Conservation (phyloP, 1,140 invertebrate genomes). For the Euglossa dilemma region DNA sequence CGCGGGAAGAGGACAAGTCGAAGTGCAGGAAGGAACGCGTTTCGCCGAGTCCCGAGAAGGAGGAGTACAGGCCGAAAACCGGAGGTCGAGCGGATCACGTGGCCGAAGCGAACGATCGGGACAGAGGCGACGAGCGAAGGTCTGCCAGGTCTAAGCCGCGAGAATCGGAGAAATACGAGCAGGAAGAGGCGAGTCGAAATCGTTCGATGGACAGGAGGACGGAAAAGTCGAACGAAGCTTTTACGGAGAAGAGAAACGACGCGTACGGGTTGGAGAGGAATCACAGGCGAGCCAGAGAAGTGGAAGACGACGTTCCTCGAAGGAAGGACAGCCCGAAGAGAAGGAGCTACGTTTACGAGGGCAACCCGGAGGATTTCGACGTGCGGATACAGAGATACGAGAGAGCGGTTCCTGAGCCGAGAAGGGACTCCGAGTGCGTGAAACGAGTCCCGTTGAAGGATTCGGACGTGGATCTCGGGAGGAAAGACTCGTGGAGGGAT, state of each 20-base stretch:
- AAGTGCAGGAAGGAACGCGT: constrained; percentile 42
- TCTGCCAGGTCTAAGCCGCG: constrained; percentile 14
- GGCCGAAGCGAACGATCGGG: constrained; percentile 50
- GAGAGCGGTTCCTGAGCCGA: constrained; percentile 47
- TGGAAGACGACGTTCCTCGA: constrained; percentile 47
- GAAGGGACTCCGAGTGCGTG: constrained; percentile 47
- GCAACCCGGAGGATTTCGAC: constrained; percentile 65
- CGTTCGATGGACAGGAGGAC: constrained; percentile 51
- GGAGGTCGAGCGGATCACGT: constrained; percentile 29
- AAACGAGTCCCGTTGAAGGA: constrained; percentile 37
- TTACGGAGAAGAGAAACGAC: constrained; percentile 53
- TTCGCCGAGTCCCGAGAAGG: constrained; percentile 53
- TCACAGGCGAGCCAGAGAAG: constrained; percentile 31
- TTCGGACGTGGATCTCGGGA: constrained; percentile 32
- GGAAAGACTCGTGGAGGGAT: constrained; percentile 63
- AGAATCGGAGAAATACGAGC: constrained; percentile 34
- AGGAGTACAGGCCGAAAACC: constrained; percentile 39
- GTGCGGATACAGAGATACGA: constrained; percentile 69
- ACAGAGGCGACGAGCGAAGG: constrained; percentile 39
- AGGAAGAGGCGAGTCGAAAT: constrained; percentile 33
- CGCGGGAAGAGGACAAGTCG: constrained; percentile 56
- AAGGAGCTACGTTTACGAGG: constrained; percentile 61
- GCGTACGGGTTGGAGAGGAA: constrained; percentile 40
- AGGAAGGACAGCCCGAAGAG: constrained; percentile 57
- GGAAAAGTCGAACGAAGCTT: constrained; percentile 13